Conservation (phyloP, 2,113 vertebrate species). For the Paraplagusia blochii region DNA sequence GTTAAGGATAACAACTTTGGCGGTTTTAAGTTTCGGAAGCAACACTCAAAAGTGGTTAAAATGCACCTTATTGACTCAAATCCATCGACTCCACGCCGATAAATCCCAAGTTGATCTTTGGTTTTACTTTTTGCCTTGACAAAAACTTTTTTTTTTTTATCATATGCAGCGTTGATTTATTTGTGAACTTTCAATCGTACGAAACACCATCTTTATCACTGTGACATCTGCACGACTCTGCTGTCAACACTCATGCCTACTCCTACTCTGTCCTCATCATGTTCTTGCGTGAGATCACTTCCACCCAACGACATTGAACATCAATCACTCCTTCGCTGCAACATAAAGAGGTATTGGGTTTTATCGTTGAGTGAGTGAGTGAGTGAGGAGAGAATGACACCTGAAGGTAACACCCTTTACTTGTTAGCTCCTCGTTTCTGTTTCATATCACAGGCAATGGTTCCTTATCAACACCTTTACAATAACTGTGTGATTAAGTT, state of each 20-base stretch:
- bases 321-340: slow-evolving; percentile 52
- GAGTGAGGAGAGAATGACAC: slow-evolving; percentile 37
- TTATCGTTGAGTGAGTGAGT: slow-evolving; percentile 31
- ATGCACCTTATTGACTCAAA: too few relatives aligned
- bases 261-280: slow-evolving; percentile 27
- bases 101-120: too few relatives aligned
- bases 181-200: background rate
- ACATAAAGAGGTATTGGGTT: slow-evolving; percentile 33
- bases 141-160: too few relatives aligned
- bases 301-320: slow-evolving; percentile 52
- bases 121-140: too few relatives aligned
- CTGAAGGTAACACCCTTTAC: slow-evolving; percentile 43
- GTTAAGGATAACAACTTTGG: too few relatives aligned
- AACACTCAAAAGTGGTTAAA: too few relatives aligned
- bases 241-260: slow-evolving; percentile 23
- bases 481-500: slow-evolving; percentile 73
- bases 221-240: slow-evolving; percentile 30
- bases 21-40: too few relatives aligned
- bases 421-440: slow-evolving; percentile 52
- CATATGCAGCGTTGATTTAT: too few relatives aligned
- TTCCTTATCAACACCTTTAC: slow-evolving; percentile 61
- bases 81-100: too few relatives aligned
- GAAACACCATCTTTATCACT: slow-evolving; percentile 33
- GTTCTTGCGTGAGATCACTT: slow-evolving; percentile 38
- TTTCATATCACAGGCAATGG: slow-evolving; percentile 56